Evolutionary conservation across 2,888 invertebrate species (phyloP), one percentile per base, ranked within the genome.

Genomic region (Euplexia lucipara): DNA sequence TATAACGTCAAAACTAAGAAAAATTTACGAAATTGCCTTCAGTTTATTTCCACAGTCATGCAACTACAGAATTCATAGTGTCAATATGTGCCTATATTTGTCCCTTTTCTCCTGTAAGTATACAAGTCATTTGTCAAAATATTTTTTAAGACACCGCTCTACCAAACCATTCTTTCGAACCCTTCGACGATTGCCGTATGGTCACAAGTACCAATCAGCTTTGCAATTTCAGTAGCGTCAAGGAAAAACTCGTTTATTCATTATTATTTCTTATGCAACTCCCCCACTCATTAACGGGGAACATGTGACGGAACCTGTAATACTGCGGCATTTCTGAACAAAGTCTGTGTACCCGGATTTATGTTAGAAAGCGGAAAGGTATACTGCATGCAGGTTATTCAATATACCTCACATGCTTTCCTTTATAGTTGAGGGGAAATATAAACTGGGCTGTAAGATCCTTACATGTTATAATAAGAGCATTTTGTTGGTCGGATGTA

Each of bases 201-300:
- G 26, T 22, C 35, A 39, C 32, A 44, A 48, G 47, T 14, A 51
- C 42, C 49, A 61, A 61, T 66, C 49, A 44, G 37, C 39, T 16
- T 20, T 54, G 1, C 26, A 14, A 44, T 32, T 49, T 58, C 20
- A 45, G 59, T 57, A 26, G 42, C 26, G 35, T 14, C 51, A 37
- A 32, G 65, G 51, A 63, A 75, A 79, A 66, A 47, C 35, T 53
- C 32, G n/a, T 73, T n/a, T 58, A 74, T 64, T 76, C 37, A 63
- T 66, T 66, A 66, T 63, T 70, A 76, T 75, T 75, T 61, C 45
- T 61, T 74, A 61, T 59, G 58, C 70, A 70, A 35, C 59, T 61
- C 45, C 65, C 73, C 74, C 7, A 48, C 65, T 76, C 79, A 76
- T 76, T 76, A 76, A 79, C 39, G 52, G 51, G 37, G 44, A 72